These are phyloP conservation scores for Clanis bilineata DNA, from an alignment of 2,888 invertebrate species.

Conservation along the genomic window DNA sequence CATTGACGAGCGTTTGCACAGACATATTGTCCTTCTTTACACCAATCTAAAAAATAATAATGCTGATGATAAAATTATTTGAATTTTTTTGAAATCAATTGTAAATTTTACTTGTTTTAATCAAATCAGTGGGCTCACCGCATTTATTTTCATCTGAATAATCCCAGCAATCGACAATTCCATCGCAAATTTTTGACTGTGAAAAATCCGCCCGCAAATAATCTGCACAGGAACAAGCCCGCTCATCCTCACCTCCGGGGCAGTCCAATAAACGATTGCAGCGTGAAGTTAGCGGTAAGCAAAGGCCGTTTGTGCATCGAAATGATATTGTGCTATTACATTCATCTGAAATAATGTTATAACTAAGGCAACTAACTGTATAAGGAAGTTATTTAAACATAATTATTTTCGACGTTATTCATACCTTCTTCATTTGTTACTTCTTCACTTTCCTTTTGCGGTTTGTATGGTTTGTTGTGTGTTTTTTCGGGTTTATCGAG, in stretches of 20 bases:
- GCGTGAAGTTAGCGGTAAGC: constrained; percentile 84
- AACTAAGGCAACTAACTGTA: neutral
- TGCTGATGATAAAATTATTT: neutral
- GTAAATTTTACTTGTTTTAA: neutral
- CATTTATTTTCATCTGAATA: constrained; percentile 89
- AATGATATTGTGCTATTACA: constrained; percentile 78
- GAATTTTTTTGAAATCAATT: neutral
- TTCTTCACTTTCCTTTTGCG: constrained; percentile 53
- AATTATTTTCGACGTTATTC: constrained; percentile 47
- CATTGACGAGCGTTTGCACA: constrained; percentile 88
- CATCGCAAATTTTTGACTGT: constrained; percentile 89
- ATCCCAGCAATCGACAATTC: constrained; percentile 90
- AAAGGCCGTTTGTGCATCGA: constrained; percentile 84
- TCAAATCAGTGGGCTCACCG: constrained; percentile 71
- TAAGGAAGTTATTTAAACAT: constrained; percentile 4
- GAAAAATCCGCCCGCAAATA: constrained; percentile 86
- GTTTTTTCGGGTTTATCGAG: constrained; percentile 65
- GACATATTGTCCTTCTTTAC: constrained; percentile 86
- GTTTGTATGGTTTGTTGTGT: constrained; percentile 56
- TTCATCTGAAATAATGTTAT: constrained; percentile 45
- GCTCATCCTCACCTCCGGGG: constrained; percentile 86
- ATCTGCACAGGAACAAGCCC: constrained; percentile 88
- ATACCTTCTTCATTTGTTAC: constrained; percentile 35
- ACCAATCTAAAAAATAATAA: constrained; percentile 84
- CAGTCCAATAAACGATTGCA: constrained; percentile 89